Conservation (phyloP, 2,113 vertebrate species). For the Bothrops jararaca region DNA sequence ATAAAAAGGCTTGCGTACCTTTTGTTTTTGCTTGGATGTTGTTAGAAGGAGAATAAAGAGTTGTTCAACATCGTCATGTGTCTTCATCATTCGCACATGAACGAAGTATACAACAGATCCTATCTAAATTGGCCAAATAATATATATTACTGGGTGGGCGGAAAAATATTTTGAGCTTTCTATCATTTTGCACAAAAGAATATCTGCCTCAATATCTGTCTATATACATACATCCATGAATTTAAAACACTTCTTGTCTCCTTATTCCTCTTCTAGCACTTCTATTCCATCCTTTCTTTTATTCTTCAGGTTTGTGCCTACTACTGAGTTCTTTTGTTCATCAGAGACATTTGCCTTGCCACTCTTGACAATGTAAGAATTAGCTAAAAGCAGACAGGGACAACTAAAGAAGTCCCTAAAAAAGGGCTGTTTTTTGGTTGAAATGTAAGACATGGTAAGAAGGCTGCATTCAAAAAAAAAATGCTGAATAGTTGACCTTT, state of each 20-base stretch:
- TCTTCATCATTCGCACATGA: no score
- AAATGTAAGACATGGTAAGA: background rate
- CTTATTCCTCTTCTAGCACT: background rate
- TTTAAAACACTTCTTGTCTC: background rate
- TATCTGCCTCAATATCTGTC: background rate
- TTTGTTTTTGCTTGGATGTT: no score
- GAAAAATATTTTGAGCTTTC: background rate
- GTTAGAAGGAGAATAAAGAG: no score
- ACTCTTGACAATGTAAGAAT: background rate
- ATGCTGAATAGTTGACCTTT: constrained; percentile 21
- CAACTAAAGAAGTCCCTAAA: background rate
- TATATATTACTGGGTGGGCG: background rate
- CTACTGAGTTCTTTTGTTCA: background rate
- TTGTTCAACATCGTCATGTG: no score
- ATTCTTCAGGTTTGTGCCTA: background rate
- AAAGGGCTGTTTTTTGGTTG: background rate
- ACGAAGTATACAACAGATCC: no score
- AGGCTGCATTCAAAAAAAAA: rapidly evolving
- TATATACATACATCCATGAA: background rate
- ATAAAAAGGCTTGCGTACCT: no score
- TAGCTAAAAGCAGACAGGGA: constrained; percentile 6
- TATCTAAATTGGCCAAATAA: background rate
- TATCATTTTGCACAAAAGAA: background rate
- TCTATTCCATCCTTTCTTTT: background rate
- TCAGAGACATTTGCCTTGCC: background rate